A percentile compares a stretch with the other conserved stretches of the same genome.
These are phyloP conservation scores for Palythoa grandis DNA, from an alignment of 92 coral and sea anemone genomes.

Conservation along the genomic window DNA sequence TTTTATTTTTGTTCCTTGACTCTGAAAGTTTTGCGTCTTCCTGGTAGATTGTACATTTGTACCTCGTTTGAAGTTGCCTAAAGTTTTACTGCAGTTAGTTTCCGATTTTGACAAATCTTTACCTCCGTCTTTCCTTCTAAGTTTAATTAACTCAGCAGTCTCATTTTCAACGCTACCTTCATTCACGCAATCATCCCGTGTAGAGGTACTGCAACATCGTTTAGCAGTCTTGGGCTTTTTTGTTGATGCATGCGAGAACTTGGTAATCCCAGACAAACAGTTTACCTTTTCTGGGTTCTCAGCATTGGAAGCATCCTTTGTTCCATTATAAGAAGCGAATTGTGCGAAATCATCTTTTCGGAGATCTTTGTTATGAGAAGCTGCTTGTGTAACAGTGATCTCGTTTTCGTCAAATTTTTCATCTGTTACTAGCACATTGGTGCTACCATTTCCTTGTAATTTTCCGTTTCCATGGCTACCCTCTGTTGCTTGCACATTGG, in stretches of 20 bases:
- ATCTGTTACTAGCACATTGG: not conserved
- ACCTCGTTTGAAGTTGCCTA: not conserved
- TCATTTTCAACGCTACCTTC: not conserved
- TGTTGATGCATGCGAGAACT: slow-evolving; percentile 68
- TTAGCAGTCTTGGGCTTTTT: slow-evolving; percentile 13
- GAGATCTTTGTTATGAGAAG: not conserved
- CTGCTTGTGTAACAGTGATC: not conserved
- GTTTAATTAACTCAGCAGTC: not conserved
- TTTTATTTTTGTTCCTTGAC: not conserved
- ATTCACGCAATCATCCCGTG: not conserved
- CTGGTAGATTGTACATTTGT: not conserved
- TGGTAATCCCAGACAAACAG: slow-evolving; percentile 77
- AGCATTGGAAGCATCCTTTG: not conserved
- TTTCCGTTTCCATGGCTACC: not conserved
- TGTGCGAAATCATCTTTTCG: not conserved
- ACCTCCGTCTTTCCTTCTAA: slow-evolving; percentile 6
- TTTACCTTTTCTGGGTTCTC: not conserved
- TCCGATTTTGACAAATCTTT: not conserved
- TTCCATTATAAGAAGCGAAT: not conserved
- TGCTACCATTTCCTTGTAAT: not conserved
- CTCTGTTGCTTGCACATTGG: not conserved
- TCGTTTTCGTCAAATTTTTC: not conserved
- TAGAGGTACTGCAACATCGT: not conserved
- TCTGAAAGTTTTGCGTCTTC: slow-evolving; percentile 46
- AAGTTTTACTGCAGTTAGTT: not conserved